phyloP scores from a whole-genome alignment of 92 coral and sea anemone genomes.

The Epizoanthus ramosus region DNA sequence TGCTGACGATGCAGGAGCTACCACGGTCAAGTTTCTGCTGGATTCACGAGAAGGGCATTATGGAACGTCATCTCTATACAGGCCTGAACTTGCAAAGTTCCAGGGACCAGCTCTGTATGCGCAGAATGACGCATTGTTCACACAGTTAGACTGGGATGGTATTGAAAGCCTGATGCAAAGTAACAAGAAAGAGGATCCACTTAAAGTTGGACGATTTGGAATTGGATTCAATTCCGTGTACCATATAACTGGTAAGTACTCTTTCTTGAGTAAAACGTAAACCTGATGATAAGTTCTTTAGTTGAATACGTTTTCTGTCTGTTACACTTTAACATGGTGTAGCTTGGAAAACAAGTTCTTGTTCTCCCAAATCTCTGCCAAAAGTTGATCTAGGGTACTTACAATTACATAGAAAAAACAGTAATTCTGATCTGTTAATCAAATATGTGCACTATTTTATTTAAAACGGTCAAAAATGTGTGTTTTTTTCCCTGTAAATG shows the following conservation, averaged over 20 bases:
- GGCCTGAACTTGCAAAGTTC: conserved; percentile 71
- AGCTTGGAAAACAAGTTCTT: no score
- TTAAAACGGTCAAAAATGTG: no score
- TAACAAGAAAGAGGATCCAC: conserved; percentile 85
- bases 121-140: conserved; percentile 76
- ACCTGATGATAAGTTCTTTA: no score
- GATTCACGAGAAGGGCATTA: conserved; percentile 71
- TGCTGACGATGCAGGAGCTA: conserved; percentile 94
- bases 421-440: no score
- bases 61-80: conserved; percentile 64
- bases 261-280: not conserved
- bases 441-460: no score
- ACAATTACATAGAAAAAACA: no score
- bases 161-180: conserved; percentile 84
- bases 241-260: conserved; percentile 78
- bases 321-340: no score
- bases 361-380: no score
- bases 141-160: conserved; percentile 86
- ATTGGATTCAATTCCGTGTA: conserved; percentile 91
- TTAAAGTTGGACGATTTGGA: conserved; percentile 96
- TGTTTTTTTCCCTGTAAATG: no score
- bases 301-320: no score
- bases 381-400: no score
- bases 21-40: conserved; percentile 73
- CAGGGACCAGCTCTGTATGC: conserved; percentile 92